Conservation (phyloP, 2,113 vertebrate species). For the Menidia beryllina region DNA sequence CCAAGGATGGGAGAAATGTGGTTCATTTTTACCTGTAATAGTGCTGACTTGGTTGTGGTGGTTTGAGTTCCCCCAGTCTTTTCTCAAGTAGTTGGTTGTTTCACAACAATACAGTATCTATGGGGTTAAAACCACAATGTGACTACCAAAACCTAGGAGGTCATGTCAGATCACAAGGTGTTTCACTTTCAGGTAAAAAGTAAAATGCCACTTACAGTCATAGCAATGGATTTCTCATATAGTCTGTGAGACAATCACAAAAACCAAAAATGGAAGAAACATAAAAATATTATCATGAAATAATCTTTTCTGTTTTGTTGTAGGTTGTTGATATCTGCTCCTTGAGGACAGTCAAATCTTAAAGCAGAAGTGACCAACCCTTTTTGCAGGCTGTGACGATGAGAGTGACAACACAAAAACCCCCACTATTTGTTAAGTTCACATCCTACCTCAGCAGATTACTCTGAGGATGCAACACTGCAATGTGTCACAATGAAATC, state of each 20-base stretch:
- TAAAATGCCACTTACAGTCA: constrained; percentile 9
- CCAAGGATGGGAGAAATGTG: constrained; percentile 41
- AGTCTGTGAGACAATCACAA: constrained; percentile 22
- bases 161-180: not conserved
- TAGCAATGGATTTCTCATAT: not conserved
- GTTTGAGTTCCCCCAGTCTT: constrained; percentile 47
- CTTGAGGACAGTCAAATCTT: too few species aligned
- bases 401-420: constrained; percentile 19
- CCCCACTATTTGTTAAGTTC: not conserved
- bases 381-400: not conserved
- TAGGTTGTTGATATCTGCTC: not conserved
- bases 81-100: constrained; percentile 55
- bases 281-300: not conserved
- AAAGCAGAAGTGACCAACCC: constrained; percentile 23
- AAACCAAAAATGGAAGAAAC: not conserved
- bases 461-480: not conserved
- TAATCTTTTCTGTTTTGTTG: too few species aligned
- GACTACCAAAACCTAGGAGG: constrained; percentile 1
- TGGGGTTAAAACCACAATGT: constrained; percentile 15
- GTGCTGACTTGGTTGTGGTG: constrained; percentile 63
- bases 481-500: constrained; percentile 18
- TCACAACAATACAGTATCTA: not conserved
- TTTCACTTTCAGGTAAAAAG: constrained; percentile 15
- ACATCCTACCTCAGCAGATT: not conserved
- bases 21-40: constrained; percentile 61